A percentile compares a stretch with the other conserved stretches of the same genome.
These are phyloP conservation scores for Sylvicapra grimmia DNA, from an alignment of 2,113 vertebrate genomes.

Conservation along the genomic window DNA sequence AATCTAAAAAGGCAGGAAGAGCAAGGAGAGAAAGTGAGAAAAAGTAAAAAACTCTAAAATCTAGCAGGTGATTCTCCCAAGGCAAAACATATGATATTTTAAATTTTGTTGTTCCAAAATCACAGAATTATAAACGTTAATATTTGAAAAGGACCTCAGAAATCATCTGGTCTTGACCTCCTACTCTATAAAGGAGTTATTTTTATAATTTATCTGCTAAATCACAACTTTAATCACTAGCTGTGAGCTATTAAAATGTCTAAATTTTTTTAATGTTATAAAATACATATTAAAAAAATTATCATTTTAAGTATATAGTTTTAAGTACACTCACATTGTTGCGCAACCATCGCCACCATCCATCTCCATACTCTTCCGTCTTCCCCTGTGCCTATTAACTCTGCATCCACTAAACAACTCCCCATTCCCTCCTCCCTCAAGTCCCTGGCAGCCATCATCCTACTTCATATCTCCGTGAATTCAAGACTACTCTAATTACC, in stretches of 20 bases:
- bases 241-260: slow-evolving; percentile 4
- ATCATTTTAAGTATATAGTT: background rate
- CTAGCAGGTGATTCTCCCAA: background rate
- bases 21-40: background rate
- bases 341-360: background rate
- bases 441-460: background rate
- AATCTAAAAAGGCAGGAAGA: slow-evolving; percentile 1
- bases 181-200: background rate
- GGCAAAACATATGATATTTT: background rate
- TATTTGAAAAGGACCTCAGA: slow-evolving; percentile 14
- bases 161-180: background rate
- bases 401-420: background rate
- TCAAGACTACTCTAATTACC: background rate
- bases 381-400: background rate
- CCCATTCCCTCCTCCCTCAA: background rate
- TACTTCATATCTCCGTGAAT: background rate
- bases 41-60: background rate
- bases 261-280: background rate
- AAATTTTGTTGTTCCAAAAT: background rate
- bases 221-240: background rate
- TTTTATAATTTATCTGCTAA: background rate
- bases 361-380: background rate
- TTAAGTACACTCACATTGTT: background rate
- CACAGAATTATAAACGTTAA: background rate
- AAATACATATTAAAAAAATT: background rate